Evolutionary conservation across 1,140 invertebrate genomes (phyloP), one percentile per base, ranked within the genome.

Genomic region (Euwallacea fornicatus): DNA sequence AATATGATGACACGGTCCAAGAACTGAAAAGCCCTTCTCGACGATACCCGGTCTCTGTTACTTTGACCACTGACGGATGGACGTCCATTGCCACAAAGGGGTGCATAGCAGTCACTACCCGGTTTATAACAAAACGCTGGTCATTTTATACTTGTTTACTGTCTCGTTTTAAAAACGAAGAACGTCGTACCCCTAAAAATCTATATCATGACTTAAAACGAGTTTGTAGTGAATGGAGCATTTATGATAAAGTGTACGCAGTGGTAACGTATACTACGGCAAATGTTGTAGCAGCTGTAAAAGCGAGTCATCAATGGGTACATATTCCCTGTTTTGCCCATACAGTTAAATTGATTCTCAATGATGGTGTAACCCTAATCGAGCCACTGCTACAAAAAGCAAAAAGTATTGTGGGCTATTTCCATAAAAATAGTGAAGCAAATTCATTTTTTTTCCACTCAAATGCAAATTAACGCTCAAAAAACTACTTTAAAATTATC

Each of bases 321-420:
- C 67, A 69, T 53, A 69, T 69, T 8, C 43, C 43, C 4, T 60
- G 58, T 50, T 61, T 69, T 41, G 67, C 67, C 3, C 56, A 60
- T 42, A 68, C 66, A 8, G 46, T 68, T n/a, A 68, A 68, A 46
- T 60, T 68, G 16, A 60, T 68, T 69, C 58, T 69, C 7, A 60
- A 62, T 41, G 44, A 61, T 21, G 67, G 16, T 6, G 13, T 60
- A 60, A 33, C 10, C 6, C 15, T 42, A 10, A 53, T 53, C 41
- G 58, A 62, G 62, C 2, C 43, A 47, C 7, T 58, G 16, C 7
- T 43, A 21, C 10, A 15, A 13, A 68, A 68, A 44, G 33, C 60
- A 68, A 59, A 60, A 58, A 59, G 44, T 9, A 58, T 44, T 33
- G 42, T 68, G 2, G 43, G 47, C 56, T 60, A 58, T 46, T 68